These are phyloP conservation scores for Calliopum simillimum DNA, from an alignment of 2,888 invertebrate genomes.

Conservation along the genomic window DNA sequence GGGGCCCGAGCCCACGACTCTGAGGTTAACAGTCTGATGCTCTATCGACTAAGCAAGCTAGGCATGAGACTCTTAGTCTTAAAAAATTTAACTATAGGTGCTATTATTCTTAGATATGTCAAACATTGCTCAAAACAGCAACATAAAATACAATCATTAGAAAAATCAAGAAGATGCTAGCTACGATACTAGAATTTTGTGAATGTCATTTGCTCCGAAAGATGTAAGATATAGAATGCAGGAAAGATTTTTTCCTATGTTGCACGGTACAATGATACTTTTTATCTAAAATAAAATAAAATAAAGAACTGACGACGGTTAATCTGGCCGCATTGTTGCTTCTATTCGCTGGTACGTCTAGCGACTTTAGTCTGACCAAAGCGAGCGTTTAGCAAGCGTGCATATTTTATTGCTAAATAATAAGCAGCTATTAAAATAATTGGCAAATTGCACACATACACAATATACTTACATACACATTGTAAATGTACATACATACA, in stretches of 20 bases:
- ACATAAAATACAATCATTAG: background rate
- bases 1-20: too few relatives aligned
- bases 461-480: background rate
- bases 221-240: too few relatives aligned
- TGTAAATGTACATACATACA: background rate
- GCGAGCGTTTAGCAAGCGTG: constrained; percentile 29
- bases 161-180: background rate
- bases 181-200: background rate
- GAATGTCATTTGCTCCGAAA: too few relatives aligned
- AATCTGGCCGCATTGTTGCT: background rate
- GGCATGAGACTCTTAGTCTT: too few relatives aligned
- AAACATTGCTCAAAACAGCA: constrained; percentile 6
- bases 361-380: background rate
- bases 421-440: constrained; percentile 61
- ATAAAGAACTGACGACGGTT: background rate
- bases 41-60: too few relatives aligned
- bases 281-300: background rate
- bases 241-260: too few relatives aligned
- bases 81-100: too few relatives aligned
- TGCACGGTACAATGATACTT: too few relatives aligned
- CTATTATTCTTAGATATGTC: too few relatives aligned
- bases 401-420: constrained; percentile 62
- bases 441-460: constrained; percentile 53
- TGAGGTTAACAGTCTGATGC: too few relatives aligned
- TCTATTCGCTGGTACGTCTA: background rate